These are phyloP conservation scores for Epirrita christyi DNA, from an alignment of 2,888 invertebrate genomes.

Conservation along the genomic window DNA sequence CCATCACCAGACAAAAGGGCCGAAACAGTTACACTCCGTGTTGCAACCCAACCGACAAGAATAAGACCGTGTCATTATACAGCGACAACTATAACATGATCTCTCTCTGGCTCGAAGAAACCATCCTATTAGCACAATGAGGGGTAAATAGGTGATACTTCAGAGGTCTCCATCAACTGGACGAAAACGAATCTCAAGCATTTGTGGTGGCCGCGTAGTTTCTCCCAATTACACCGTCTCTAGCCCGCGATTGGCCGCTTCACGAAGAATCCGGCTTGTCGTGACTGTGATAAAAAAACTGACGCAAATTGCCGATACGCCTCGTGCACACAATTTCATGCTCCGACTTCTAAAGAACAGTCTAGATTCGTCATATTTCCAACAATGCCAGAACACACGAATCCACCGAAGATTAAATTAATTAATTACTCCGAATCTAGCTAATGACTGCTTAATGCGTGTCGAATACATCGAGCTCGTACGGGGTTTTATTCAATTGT, in stretches of 20 bases:
- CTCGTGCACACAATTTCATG: slow-evolving; percentile 84
- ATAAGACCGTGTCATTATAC: slow-evolving; percentile 70
- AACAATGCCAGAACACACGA: slow-evolving; percentile 56
- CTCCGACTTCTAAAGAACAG: slow-evolving; percentile 72
- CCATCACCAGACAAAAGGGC: slow-evolving; percentile 74
- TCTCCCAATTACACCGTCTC: slow-evolving; percentile 83
- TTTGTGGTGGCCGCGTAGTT: slow-evolving; percentile 79
- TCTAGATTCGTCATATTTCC: slow-evolving; percentile 79
- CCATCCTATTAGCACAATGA: slow-evolving; percentile 33
- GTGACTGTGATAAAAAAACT: slow-evolving; percentile 83
- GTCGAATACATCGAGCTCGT: slow-evolving; percentile 51
- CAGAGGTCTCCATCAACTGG: slow-evolving; percentile 62
- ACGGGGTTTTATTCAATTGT: slow-evolving; percentile 60
- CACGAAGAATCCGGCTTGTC: slow-evolving; percentile 80
- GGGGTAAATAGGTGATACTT: slow-evolving; percentile 51
- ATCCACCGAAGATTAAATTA: slow-evolving; percentile 59
- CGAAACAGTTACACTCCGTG: slow-evolving; percentile 68
- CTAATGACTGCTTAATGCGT: slow-evolving; percentile 68
- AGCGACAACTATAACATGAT: slow-evolving; percentile 57
- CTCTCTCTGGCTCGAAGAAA: slow-evolving; percentile 47
- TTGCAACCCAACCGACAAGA: slow-evolving; percentile 57
- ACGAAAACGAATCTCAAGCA: slow-evolving; percentile 68
- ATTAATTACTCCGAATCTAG: slow-evolving; percentile 61
- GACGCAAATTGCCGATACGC: slow-evolving; percentile 84
- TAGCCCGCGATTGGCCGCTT: slow-evolving; percentile 76